Evolutionary conservation across 2,797 vertebrate genomes (phyloP).

Genomic region (Nyctibius grandis): DNA sequence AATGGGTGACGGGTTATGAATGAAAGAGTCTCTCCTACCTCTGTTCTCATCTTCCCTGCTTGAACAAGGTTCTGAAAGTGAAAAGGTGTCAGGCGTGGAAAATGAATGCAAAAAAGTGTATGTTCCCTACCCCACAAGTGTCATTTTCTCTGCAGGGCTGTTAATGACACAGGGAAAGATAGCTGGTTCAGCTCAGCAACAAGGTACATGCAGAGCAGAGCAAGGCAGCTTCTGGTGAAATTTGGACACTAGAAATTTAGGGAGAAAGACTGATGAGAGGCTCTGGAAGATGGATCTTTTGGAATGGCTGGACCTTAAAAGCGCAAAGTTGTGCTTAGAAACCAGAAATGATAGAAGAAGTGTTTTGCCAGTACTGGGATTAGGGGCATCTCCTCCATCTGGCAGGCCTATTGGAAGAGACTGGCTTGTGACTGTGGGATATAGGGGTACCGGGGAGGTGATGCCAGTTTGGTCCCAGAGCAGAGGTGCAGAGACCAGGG

Average conservation of each 20-base stretch:
- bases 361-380: background rate
- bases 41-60: background rate
- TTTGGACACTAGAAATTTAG: background rate
- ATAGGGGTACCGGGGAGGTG: background rate
- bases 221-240: background rate
- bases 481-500: background rate
- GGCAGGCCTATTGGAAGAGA: background rate
- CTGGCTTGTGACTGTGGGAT: background rate
- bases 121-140: background rate
- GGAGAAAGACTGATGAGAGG: background rate
- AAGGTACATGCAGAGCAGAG: background rate
- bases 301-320: background rate
- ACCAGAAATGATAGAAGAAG: background rate
- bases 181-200: background rate
- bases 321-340: background rate
- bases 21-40: background rate
- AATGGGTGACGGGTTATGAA: background rate
- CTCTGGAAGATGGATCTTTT: background rate
- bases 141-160: background rate
- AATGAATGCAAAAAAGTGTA: background rate
- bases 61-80: background rate
- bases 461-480: background rate
- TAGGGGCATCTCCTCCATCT: background rate
- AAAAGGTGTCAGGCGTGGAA: background rate
- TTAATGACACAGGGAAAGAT: background rate